Base-by-base conservation (phyloP, 2,113 vertebrate genomes). In the Artemisiospiza belli region DNA sequence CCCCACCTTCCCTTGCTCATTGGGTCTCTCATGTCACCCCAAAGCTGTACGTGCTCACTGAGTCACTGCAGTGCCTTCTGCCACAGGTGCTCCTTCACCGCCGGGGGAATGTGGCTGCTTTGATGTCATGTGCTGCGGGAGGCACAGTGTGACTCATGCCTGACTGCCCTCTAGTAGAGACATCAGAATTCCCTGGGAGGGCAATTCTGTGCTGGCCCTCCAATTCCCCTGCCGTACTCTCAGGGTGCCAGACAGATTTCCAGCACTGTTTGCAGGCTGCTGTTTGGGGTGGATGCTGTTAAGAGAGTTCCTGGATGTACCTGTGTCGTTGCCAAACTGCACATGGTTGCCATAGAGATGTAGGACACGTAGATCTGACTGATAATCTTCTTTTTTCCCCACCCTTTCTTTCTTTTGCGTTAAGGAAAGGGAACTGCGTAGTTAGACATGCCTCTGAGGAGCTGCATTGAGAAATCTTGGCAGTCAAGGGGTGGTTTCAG, bases 321-420 rank as follows among this genome's bases (percentile, higher is more conserved):
- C 44, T 28, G 80, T 74, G 81, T 74, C 35, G 4, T 78, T 92
- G 82, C 88, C 94, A 94, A 83, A 66, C 47, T 51, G 49, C 79
- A 9, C 70, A 78, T 2, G 18, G 97, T 97, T 98, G 94, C 96
- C 87, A 95, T 97, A 92, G 98, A 97, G 95, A 98, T 88, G 69
- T 51, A 43, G 54, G 85, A 94, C 64, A 94, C 3, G 0, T 25
- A 67, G 95, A 94, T 92, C 87, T 80, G 70, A 52, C 85, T 76
- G 87, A 90, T 95, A 85, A 62, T 51, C 15, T 1, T 77, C 41
- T 67, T 46, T 76, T 76, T 43, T 6, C 30, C 30, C 47, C 57
- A 37, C 31, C 15, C 49, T 83, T 94, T 77, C 59, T 73, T 87
- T 89, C 52, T 73, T 91, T 78, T 51, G 46, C 15, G 11, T 47